These are phyloP conservation scores for Chauna torquata DNA, from an alignment of 2,113 vertebrate genomes.

Conservation along the genomic window DNA sequence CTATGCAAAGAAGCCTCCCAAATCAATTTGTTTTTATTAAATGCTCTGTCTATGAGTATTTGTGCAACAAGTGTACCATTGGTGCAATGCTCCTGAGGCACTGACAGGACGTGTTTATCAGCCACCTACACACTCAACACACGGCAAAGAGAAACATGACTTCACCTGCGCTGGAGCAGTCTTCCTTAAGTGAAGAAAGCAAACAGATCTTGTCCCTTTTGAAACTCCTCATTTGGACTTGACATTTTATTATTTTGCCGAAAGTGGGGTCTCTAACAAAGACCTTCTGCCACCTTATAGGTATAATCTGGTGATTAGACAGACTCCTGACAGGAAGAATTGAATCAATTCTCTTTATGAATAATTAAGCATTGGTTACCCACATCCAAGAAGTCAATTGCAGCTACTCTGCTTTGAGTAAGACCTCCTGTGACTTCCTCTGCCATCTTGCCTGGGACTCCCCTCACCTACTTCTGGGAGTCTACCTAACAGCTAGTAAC, in stretches of 20 bases:
- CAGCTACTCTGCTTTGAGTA: neutral
- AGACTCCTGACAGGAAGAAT: neutral
- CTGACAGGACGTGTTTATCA: neutral
- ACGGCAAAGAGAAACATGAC: neutral
- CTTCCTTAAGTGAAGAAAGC: neutral
- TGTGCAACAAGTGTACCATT: neutral
- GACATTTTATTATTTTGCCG: neutral
- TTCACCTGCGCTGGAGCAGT: neutral
- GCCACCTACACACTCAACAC: fast-evolving
- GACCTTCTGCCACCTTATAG: neutral
- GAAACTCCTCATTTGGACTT: neutral
- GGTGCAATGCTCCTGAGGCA: neutral
- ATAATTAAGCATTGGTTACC: neutral
- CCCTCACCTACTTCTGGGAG: neutral
- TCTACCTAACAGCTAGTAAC: neutral
- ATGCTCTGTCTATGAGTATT: neutral
- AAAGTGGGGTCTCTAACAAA: neutral
- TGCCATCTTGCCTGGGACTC: neutral
- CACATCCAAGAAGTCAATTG: neutral
- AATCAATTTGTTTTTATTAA: neutral
- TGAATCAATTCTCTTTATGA: neutral
- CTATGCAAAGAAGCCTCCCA: neutral
- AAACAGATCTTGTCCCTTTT: neutral
- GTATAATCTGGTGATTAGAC: neutral
- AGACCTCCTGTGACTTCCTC: neutral